phyloP scores from a whole-genome alignment of 2,888 invertebrate species.

The Chrysolina haemoptera region DNA sequence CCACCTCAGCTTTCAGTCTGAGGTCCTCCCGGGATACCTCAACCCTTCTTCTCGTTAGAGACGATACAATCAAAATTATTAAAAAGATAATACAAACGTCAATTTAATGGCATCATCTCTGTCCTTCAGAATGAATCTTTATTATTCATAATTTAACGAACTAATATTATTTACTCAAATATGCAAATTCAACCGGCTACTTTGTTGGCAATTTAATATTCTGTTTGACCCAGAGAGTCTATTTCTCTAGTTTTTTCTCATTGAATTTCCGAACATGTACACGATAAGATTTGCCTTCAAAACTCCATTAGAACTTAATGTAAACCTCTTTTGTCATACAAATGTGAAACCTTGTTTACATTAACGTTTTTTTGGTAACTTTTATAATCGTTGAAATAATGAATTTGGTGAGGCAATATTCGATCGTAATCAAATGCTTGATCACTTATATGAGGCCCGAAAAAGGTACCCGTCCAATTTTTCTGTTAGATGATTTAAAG shows the following conservation, averaged over 20 bases:
- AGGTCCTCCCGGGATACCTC: too few species aligned
- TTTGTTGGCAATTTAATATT: background rate
- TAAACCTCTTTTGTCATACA: slow-evolving; percentile 12
- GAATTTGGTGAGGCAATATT: slow-evolving; percentile 5
- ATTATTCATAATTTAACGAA: background rate
- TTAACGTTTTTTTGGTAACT: background rate
- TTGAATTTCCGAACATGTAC: background rate
- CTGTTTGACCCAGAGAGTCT: background rate
- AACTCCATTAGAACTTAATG: slow-evolving; percentile 18
- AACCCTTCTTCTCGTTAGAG: too few species aligned
- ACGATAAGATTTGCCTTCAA: background rate
- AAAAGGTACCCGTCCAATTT: background rate
- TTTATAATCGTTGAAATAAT: slow-evolving; percentile 3
- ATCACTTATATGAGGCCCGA: slow-evolving; percentile 6
- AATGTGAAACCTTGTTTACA: slow-evolving; percentile 2
- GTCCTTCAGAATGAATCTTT: too few species aligned
- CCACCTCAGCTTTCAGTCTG: too few species aligned
- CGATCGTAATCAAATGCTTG: slow-evolving; percentile 1
- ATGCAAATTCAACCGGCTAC: background rate
- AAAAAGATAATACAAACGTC: too few species aligned
- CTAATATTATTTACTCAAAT: background rate
- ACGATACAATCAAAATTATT: too few species aligned
- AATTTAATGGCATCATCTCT: too few species aligned
- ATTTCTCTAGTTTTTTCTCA: background rate
- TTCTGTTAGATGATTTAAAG: background rate